Base-by-base conservation (phyloP, 1,140 invertebrate genomes). In the Meloidogyne floridensis region DNA sequence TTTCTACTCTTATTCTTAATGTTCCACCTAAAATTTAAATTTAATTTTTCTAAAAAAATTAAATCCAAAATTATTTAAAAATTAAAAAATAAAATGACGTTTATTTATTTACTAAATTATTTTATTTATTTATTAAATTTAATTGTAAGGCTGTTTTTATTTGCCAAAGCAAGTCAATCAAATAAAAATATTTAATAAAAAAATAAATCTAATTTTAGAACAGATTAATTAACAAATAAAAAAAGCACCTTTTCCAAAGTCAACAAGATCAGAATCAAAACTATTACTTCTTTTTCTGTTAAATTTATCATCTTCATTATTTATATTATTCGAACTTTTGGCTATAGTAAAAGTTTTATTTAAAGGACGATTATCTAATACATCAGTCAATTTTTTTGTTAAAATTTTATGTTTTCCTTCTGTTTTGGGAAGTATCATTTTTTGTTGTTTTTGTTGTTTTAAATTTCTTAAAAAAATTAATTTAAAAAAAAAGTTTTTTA, bases 341-440 rank as follows among this genome's bases (percentile, higher is more conserved):
- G 59, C n/a, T 7, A 79, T 15, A 11, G 77, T 79, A 51, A 79
- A 79, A 43, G 77, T 79, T 53, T 79, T 79, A 72, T 72, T 79
- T 72, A 79, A 51, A 10, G 20, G 65, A 6, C 51, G 59, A 54
- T 79, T 72, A 20, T 47, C 77, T 8, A 32, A 32, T 32, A 20
- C 7, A 20, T 72, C 43, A 51, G 15, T 72, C 10, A 43, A n/a
- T 47, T 78, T 69, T 65, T 65, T 65, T 65, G 15, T 15, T n/a
- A 65, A n/a, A 65, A 65, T 65, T 65, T 18, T 65, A 3, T 65
- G 59, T 65, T 65, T 65, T 65, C 59, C 59, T 65, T 65, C 59
- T n/a, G n/a, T 65, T 65, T 65, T 65, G 7, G 10, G 5, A n/a
- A 65, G 5, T 65, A 65, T n/a, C 59, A 65, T 65, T 65, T 65